Base-by-base conservation (phyloP, 2,888 invertebrate species). In the Megalurothrips usitatus region DNA sequence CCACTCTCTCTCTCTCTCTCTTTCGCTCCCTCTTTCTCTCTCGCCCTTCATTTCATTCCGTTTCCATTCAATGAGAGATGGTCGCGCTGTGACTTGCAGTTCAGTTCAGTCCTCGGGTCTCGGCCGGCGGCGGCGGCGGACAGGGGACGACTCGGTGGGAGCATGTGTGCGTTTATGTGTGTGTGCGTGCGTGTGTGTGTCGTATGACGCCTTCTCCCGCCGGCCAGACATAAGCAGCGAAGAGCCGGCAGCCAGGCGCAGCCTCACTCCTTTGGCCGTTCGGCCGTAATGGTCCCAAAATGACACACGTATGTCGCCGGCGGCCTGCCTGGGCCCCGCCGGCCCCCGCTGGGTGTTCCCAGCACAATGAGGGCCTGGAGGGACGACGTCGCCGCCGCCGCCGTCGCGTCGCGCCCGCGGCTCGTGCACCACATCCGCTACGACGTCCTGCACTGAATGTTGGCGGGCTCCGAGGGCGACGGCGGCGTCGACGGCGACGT, bases 261-360 rank as follows among this genome's bases (percentile, higher is more conserved):
- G 58, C 17, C 34, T 43, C 34, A 43, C 34, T 43, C 34, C 34
- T 43, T 43, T 43, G 34, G 34, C 34, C 34, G 34, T 43, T 43
- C 34, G 34, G 34, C 68, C 68, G 68, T 75, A 75, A 75, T 75
- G 68, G 68, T 75, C 68, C 68, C 26, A 75, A 75, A 75, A 75
- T 75, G 68, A 75, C 68, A 75, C 26, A 75, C 23, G 68, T 75
- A 75, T 75, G 68, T 75, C 68, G 68, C 12, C 8, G 68, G 9
- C 68, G 68, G 26, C 26, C 12, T 12, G 68, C 23, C 68, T 0
- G 23, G 26, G 23, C 68, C 23, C 68, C n/a, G 68, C 68, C 23
- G 23, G 23, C 68, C 23, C 23, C 23, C 23, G 23, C 68, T 75
- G 68, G 68, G 68, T 75, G 68, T 75, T 75, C 68, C 68, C 23